Base-by-base conservation (phyloP, 1,140 invertebrate species). In the Bombus impatiens region DNA sequence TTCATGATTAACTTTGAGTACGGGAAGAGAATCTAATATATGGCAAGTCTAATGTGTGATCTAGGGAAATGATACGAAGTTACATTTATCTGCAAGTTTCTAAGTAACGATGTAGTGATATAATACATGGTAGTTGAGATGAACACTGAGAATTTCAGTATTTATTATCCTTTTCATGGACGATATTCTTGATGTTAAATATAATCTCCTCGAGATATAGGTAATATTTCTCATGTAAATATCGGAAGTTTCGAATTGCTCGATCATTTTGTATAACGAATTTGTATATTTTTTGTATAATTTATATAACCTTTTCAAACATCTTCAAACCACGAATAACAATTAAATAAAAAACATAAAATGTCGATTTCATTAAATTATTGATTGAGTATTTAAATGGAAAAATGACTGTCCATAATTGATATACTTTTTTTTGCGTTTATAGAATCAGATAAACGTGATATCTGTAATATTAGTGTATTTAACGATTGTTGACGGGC, bases 401-500 rank as follows among this genome's bases (percentile, higher is more conserved):
- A 22, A 22, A 53, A 53, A 22, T 22, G 6, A 2, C 18, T 8
- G 47, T 8, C 13, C 28, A 2, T 68, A 15, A 12, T 65, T 6
- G 4, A 67, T 67, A 1, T 67, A 15, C 2, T 67, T 18, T 18
- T 2, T 35, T 67, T 35, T 32, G 2, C n/a, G 15, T 68, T 68
- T 3, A 10, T 22, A 35, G 32, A 68, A 68, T 68, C 32, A 22
- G 32, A 68, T 35, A 35, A 37, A 15, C 8, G 35, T 37, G 37
- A 70, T 22, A 18, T 13, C 35, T 35, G 3, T 15, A 12, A 37
- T 57, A 10, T 53, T 37, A n/a, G 35, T n/a, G 25, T 28, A 28
- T 57, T 82, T 59, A 65, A 82, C 42, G 57, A 75, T 47, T 65
- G 80, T 75, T 84, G 65, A 47, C 47, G 37, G 37, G 28, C 40